These are phyloP conservation scores for Melinopterus prodromus DNA, from an alignment of 2,888 invertebrate species.

Conservation along the genomic window DNA sequence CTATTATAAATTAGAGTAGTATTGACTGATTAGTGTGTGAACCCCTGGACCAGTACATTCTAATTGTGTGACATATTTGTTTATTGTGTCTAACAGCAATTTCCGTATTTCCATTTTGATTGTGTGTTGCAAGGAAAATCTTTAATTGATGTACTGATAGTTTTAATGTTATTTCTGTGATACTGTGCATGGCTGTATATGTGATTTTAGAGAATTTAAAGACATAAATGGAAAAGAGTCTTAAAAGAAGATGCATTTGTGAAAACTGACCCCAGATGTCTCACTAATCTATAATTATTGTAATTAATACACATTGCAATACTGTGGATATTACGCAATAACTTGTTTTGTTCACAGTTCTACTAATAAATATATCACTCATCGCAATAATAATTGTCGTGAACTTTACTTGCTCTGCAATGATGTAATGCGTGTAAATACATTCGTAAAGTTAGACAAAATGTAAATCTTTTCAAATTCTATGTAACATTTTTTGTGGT, in stretches of 20 bases:
- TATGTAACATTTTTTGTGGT: neutral
- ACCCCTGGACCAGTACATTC: slow-evolving; percentile 1
- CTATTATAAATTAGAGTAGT: neutral
- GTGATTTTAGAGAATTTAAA: slow-evolving; percentile 4
- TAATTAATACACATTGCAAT: neutral
- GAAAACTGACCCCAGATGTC: neutral
- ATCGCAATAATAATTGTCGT: neutral
- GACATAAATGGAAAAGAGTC: neutral
- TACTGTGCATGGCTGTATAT: slow-evolving; percentile 19
- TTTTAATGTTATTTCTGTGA: slow-evolving; percentile 22
- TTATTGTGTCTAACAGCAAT: neutral
- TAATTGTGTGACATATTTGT: neutral
- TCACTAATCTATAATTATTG: neutral
- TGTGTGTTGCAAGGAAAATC: neutral
- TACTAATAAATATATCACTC: neutral
- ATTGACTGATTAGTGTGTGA: slow-evolving; percentile 19
- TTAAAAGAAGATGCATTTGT: neutral
- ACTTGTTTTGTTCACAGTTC: neutral
- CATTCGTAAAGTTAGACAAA: neutral
- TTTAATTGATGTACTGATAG: slow-evolving; percentile 22
- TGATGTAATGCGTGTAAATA: neutral
- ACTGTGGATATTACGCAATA: neutral
- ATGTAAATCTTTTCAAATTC: neutral
- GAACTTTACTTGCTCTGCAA: neutral
- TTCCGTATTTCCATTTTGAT: neutral